Percentiles rank a stretch among this genome's conserved stretches.
phyloP scores from a whole-genome alignment of 2,113 vertebrate species.

The Anas platyrhynchos region DNA sequence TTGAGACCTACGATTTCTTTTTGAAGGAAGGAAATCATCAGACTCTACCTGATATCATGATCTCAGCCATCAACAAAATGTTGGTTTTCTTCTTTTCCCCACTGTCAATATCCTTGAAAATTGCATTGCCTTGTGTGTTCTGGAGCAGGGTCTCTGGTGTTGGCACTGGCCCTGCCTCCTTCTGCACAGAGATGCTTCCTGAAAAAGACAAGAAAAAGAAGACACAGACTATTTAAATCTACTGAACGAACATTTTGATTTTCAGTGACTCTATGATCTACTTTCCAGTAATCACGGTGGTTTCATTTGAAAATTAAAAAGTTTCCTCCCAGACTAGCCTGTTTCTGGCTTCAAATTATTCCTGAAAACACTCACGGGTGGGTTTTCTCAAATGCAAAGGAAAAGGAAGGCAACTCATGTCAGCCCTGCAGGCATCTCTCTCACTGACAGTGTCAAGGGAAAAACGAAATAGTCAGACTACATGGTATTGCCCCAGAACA shows the following conservation, averaged over 20 bases:
- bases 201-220: conserved; percentile 50
- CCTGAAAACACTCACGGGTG: not conserved
- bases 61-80: conserved; percentile 75
- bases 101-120: not conserved
- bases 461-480: not conserved
- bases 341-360: not conserved
- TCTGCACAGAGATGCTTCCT: not conserved
- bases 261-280: not conserved
- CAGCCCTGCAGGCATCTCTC: not conserved
- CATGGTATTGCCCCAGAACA: not conserved
- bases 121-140: not conserved
- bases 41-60: conserved; percentile 88
- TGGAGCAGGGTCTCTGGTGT: conserved; percentile 22
- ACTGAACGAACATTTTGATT: not conserved
- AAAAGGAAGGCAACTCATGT: not conserved
- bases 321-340: not conserved
- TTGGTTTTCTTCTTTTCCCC: not conserved
- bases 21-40: not conserved
- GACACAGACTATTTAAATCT: not conserved
- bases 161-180: not conserved
- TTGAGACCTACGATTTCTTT: not conserved
- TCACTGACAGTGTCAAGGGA: not conserved
- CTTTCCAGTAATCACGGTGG: not conserved
- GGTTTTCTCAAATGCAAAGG: not conserved
- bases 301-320: not conserved